Conservation (phyloP, 2,797 vertebrate species). For the Dendrocincla fuliginosa region DNA sequence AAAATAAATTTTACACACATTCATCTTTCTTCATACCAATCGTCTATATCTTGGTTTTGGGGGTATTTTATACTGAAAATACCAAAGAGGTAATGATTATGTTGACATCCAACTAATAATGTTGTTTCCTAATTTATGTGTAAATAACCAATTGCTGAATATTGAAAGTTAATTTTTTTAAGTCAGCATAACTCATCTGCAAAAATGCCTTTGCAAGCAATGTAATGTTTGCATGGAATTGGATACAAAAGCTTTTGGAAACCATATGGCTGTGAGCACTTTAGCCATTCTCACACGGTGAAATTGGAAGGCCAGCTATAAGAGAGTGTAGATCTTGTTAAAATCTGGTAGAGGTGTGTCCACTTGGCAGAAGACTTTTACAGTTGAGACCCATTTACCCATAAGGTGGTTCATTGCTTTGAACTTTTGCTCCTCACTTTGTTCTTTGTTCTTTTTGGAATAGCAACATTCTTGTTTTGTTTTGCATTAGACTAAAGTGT, state of each 20-base stretch:
- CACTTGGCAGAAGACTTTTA: neutral
- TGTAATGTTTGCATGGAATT: neutral
- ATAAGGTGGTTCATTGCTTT: constrained; percentile 11
- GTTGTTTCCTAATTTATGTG: neutral
- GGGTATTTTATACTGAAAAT: constrained; percentile 94
- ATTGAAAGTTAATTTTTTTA: neutral
- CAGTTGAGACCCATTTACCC: neutral
- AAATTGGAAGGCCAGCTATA: neutral
- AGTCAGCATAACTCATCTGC: neutral
- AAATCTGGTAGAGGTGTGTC: neutral
- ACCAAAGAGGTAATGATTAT: constrained; percentile 90
- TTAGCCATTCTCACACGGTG: neutral
- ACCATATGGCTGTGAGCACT: neutral
- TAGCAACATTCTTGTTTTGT: constrained; percentile 65
- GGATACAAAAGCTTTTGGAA: neutral
- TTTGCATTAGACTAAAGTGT: constrained; percentile 87
- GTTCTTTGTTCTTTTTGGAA: constrained; percentile 51
- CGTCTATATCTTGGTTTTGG: constrained; percentile 92
- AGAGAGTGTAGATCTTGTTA: neutral
- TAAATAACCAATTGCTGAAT: neutral
- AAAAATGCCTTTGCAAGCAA: neutral
- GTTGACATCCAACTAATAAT: neutral
- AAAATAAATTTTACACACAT: constrained; percentile 98
- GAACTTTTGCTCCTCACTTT: constrained; percentile 52
- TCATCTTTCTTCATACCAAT: constrained; percentile 97